Conservation (phyloP, 2,113 vertebrate genomes). For the Acrocephalus arundinaceus region DNA sequence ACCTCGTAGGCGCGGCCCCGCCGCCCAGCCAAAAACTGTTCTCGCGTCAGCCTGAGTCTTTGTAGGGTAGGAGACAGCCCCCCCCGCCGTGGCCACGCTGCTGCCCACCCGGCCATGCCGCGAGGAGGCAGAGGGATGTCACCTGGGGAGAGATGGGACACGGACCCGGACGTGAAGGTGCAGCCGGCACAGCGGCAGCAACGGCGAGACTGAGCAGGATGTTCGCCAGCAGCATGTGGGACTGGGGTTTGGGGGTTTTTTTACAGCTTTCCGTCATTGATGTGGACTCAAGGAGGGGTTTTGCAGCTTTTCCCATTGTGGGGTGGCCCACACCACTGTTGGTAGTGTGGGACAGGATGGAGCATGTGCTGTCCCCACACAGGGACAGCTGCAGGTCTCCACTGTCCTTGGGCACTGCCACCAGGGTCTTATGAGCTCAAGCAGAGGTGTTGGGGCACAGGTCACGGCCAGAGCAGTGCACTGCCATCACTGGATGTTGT, state of each 20-base stretch:
- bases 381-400: rapidly evolving
- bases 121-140: not conserved
- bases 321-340: rapidly evolving
- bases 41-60: slow-evolving; percentile 60
- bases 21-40: slow-evolving; percentile 66
- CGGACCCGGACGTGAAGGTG: rapidly evolving
- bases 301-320: not conserved
- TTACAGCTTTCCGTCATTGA: not conserved
- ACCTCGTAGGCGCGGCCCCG: slow-evolving; percentile 63
- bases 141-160: rapidly evolving
- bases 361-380: rapidly evolving
- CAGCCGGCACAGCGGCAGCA: rapidly evolving
- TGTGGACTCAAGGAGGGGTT: not conserved
- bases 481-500: rapidly evolving
- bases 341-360: rapidly evolving
- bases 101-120: not conserved
- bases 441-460: not conserved
- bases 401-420: not conserved
- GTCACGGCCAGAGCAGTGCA: rapidly evolving
- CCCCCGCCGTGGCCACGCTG: not conserved
- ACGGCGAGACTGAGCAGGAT: not conserved
- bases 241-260: not conserved
- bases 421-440: rapidly evolving
- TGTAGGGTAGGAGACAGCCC: slow-evolving; percentile 70
- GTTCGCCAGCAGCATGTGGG: not conserved